phyloP scores from a whole-genome alignment of 2,113 vertebrate species.

The Pimephales promelas region DNA sequence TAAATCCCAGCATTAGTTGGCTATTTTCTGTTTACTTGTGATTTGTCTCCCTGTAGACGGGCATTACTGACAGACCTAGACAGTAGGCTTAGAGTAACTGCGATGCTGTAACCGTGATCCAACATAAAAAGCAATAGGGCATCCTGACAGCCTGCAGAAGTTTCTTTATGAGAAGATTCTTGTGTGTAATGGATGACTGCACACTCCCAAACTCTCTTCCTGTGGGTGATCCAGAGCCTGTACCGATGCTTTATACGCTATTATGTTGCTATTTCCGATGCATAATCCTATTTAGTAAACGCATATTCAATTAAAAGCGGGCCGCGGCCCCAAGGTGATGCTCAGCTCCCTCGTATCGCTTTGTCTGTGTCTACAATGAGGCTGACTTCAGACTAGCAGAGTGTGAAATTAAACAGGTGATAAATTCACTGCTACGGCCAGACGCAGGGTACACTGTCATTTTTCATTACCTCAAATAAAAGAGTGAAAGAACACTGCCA shows the following conservation, averaged over 20 bases:
- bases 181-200: conserved; percentile 57
- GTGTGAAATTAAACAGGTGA: conserved; percentile 85
- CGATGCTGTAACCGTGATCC: conserved; percentile 44
- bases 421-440: conserved; percentile 73
- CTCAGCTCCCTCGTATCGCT: conserved; percentile 66
- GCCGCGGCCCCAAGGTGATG: conserved; percentile 61
- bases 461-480: conserved; percentile 80
- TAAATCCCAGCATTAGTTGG: conserved; percentile 5
- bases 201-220: conserved; percentile 19
- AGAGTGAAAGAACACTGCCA: conserved; percentile 71
- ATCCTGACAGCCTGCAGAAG: conserved; percentile 27
- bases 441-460: conserved; percentile 67
- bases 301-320: conserved; percentile 72
- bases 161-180: conserved; percentile 38
- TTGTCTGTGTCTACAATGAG: conserved; percentile 73
- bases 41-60: conserved; percentile 51
- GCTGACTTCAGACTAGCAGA: conserved; percentile 66
- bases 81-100: conserved; percentile 64
- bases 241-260: conserved; percentile 22
- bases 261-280: conserved; percentile 54
- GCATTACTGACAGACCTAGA: conserved; percentile 53
- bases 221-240: neutral
- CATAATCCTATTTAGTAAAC: conserved; percentile 74
- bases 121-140: conserved; percentile 57
- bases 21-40: conserved; percentile 55